phyloP scores from a whole-genome alignment of 2,113 vertebrate species.

The Butastur rufipennis region DNA sequence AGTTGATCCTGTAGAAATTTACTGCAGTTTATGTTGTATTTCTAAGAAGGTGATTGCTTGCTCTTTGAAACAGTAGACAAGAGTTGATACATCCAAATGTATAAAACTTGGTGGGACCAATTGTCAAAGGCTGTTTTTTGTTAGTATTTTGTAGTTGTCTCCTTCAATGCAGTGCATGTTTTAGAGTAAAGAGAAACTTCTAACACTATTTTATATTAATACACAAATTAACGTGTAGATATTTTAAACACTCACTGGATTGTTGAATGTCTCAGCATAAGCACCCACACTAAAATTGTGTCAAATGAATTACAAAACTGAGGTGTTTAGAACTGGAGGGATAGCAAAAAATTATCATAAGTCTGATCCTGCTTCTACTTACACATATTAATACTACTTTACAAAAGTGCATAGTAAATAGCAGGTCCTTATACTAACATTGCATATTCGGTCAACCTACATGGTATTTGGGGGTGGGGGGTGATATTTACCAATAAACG shows the following conservation, averaged over 20 bases:
- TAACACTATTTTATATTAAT: background rate
- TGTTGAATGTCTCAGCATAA: background rate
- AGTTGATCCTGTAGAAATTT: background rate
- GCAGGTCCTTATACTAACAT: background rate
- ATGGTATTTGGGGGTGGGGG: background rate
- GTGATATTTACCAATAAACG: background rate
- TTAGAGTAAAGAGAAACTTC: background rate
- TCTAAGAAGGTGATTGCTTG: background rate
- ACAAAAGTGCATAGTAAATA: background rate
- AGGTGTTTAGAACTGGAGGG: background rate
- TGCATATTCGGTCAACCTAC: fast-evolving
- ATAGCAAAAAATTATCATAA: background rate
- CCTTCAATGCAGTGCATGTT: background rate
- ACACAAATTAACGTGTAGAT: background rate
- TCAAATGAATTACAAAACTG: background rate
- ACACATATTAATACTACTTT: background rate
- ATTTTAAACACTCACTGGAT: background rate
- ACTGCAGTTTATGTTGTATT: background rate
- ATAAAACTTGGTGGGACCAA: background rate
- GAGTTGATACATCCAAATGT: background rate
- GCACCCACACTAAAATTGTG: background rate
- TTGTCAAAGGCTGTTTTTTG: background rate
- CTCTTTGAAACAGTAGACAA: background rate
- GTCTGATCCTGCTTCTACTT: background rate
- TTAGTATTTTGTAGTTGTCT: background rate